A percentile compares a stretch with the other conserved stretches of the same genome.
Conservation (phyloP, 1,140 invertebrate species). For the Rhopalosiphum padi region DNA sequence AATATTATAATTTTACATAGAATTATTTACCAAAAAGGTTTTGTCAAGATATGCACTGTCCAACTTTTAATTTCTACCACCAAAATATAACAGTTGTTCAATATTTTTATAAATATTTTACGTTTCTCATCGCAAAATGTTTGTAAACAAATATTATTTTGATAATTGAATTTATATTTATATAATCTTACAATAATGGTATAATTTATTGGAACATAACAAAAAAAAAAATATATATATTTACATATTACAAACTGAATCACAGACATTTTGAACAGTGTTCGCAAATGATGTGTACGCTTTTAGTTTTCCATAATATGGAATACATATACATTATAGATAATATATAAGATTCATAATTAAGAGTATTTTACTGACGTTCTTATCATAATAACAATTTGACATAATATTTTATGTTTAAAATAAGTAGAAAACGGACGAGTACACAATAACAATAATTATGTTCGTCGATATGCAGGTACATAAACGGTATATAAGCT, state of each 20-base stretch:
- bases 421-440: constrained; percentile 9
- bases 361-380: constrained; percentile 4
- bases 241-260: constrained; percentile 47
- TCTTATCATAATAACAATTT: constrained; percentile 14
- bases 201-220: constrained; percentile 55
- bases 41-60: not conserved
- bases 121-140: not conserved
- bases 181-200: constrained; percentile 52
- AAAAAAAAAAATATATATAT: constrained; percentile 47
- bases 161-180: constrained; percentile 47
- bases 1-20: not conserved
- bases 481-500: constrained; percentile 28
- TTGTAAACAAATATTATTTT: constrained; percentile 6
- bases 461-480: constrained; percentile 20
- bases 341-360: constrained; percentile 7
- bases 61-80: not conserved
- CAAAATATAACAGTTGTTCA: not conserved
- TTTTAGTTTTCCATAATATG: constrained; percentile 18
- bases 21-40: not conserved
- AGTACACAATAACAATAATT: constrained; percentile 8
- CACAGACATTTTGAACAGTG: constrained; percentile 56
- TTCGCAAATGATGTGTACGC: constrained; percentile 54
- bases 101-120: not conserved
- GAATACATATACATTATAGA: not conserved
- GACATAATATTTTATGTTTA: constrained; percentile 9